Conservation (phyloP, 2,113 vertebrate species). For the Eolophus roseicapilla region DNA sequence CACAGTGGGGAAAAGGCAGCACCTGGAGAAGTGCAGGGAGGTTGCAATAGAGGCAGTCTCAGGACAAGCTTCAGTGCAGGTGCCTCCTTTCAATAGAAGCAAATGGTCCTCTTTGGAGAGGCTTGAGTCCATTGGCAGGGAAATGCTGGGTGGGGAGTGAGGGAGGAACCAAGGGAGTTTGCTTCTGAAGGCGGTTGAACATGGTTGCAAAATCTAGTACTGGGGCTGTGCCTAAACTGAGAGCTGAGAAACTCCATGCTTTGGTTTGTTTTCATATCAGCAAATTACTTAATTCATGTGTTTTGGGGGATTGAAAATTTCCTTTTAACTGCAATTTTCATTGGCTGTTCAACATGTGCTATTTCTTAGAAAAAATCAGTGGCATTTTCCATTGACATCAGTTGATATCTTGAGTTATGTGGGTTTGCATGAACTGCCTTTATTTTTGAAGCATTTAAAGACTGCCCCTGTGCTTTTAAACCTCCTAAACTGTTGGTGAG, state of each 20-base stretch:
- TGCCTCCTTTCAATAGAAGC: neutral
- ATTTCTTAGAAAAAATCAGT: neutral
- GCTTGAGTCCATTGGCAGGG: neutral
- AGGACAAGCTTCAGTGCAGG: neutral
- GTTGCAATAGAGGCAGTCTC: neutral
- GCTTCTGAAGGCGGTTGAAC: neutral
- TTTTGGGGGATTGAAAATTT: neutral
- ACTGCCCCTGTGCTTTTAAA: neutral
- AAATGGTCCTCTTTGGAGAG: neutral
- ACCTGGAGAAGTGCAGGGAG: neutral
- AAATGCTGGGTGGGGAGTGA: accelerated
- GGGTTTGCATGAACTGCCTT: neutral
- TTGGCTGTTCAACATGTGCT: neutral
- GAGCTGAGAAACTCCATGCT: neutral
- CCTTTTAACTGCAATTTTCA: neutral
- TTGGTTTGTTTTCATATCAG: neutral
- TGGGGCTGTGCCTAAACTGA: neutral
- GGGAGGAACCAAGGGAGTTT: neutral
- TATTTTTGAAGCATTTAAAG: neutral
- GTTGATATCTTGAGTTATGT: neutral
- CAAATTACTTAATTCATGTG: neutral
- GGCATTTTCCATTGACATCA: neutral
- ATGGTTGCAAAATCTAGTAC: neutral
- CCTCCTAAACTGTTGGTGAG: neutral
- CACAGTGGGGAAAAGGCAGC: neutral